Evolutionary conservation across 2,113 vertebrate genomes (phyloP), one percentile per base, ranked within the genome.

Genomic region (Nanger granti): DNA sequence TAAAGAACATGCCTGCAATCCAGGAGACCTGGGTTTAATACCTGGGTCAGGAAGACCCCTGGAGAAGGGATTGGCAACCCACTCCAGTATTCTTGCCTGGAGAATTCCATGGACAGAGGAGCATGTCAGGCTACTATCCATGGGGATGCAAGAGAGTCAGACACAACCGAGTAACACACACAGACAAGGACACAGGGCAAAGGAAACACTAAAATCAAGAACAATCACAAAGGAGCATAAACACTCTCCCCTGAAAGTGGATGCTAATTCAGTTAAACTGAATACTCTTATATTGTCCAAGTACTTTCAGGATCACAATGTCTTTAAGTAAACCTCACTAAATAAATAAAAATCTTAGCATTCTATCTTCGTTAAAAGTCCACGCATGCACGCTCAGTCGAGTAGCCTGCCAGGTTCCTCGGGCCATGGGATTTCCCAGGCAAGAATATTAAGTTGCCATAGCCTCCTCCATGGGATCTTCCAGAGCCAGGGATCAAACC

Each of bases 251-350:
- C 66, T 9, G 2, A 44, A 95, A 66, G 34, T 59, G 29, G 28
- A 55, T 29, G 29, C n/a, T 37, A 59, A 24, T 93, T 92, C 62
- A 59, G 18, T 49, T 20, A 76, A 92, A 84, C 9, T 29, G 90
- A 79, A 44, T 15, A 91, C 29, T 47, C 37, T 89, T 91, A 89
- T 26, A 89, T 41, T 73, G 22, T 64, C 34, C n/a, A 93, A 57
- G 37, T 14, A 90, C 52, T 85, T 89, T 93, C 69, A 73, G 87
- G 62, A 82, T 31, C 8, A 49, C 29, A 62, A 8, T 17, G 31
- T 69, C n/a, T 94, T 86, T 73, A 93, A 94, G 34, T 76, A 83
- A 97, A 96, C 83, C 29, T 69, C 55, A 79, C 24, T 44, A 85
- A 79, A 37, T 52, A 66, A 76, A 34, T 86, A 79, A 89, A 96